These are phyloP conservation scores for Zhengitettix transpicula DNA, from an alignment of 2,888 invertebrate species.

Conservation along the genomic window DNA sequence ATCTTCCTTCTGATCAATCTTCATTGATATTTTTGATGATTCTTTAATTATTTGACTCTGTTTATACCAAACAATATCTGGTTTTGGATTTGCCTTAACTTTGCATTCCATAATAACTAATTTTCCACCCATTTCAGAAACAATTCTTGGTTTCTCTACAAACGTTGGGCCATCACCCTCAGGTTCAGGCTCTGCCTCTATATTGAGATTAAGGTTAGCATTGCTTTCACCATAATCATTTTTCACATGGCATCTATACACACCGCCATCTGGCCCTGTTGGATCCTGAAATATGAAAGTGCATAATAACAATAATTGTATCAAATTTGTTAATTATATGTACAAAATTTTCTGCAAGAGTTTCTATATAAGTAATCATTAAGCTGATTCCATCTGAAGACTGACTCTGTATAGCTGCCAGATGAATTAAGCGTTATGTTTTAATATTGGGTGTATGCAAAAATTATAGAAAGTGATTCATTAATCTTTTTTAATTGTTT, in stretches of 20 bases:
- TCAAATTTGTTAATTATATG: too few species aligned
- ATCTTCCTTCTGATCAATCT: conserved; percentile 55
- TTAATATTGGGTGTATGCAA: too few species aligned
- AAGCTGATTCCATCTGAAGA: too few species aligned
- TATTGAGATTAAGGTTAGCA: conserved; percentile 89
- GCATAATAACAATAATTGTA: too few species aligned
- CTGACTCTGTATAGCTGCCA: too few species aligned
- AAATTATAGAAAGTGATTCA: too few species aligned
- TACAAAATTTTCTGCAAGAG: too few species aligned
- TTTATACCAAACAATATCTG: conserved; percentile 67
- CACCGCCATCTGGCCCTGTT: conserved; percentile 63
- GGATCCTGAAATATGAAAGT: conserved; percentile 42
- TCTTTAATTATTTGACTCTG: conserved; percentile 65
- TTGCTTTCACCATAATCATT: conserved; percentile 95
- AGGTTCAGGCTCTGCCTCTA: conserved; percentile 89
- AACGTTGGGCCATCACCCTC: conserved; percentile 91
- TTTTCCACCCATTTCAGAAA: conserved; percentile 64
- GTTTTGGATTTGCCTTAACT: conserved; percentile 67
- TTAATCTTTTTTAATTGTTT: too few species aligned
- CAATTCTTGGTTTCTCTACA: conserved; percentile 74
- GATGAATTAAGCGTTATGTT: too few species aligned
- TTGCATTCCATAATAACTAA: conserved; percentile 77
- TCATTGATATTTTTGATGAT: conserved; percentile 56
- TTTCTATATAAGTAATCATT: too few species aligned
- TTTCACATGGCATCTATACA: conserved; percentile 84